Evolutionary conservation across 2,113 vertebrate species (phyloP).

Genomic region (Hippocampus abdominalis): DNA sequence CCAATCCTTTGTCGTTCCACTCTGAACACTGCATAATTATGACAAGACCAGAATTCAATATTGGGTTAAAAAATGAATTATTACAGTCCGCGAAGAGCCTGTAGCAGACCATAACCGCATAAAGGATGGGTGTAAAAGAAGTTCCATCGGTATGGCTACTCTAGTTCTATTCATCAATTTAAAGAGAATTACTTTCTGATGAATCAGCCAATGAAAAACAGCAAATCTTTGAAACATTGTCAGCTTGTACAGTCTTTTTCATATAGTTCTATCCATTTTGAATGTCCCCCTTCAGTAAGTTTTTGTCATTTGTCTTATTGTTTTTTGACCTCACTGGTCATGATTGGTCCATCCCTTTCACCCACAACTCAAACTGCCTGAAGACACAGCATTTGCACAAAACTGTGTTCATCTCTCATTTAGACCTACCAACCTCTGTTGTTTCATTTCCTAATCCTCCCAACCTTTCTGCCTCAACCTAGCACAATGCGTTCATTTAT

Average conservation of each 20-base stretch:
- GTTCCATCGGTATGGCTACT: no score
- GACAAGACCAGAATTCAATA: neutral
- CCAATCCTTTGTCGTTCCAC: neutral
- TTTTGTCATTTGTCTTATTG: neutral
- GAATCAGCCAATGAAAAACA: neutral
- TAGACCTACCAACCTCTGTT: neutral
- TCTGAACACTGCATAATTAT: neutral
- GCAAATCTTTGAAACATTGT: neutral
- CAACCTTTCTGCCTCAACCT: neutral
- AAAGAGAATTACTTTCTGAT: no score
- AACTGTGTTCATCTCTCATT: neutral
- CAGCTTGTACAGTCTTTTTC: neutral
- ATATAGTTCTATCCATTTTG: neutral
- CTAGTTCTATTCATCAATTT: no score
- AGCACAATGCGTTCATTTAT: neutral
- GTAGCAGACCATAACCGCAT: neutral
- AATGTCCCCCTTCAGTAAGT: neutral
- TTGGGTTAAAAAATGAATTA: neutral
- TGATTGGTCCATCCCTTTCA: neutral
- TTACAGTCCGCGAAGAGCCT: neutral
- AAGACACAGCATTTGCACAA: neutral
- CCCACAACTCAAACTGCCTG: neutral
- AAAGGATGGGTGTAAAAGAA: neutral
- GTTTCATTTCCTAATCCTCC: neutral
- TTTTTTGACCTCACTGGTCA: neutral